These are phyloP conservation scores for Gila orcuttii DNA, from an alignment of 2,113 vertebrate genomes.

Conservation along the genomic window DNA sequence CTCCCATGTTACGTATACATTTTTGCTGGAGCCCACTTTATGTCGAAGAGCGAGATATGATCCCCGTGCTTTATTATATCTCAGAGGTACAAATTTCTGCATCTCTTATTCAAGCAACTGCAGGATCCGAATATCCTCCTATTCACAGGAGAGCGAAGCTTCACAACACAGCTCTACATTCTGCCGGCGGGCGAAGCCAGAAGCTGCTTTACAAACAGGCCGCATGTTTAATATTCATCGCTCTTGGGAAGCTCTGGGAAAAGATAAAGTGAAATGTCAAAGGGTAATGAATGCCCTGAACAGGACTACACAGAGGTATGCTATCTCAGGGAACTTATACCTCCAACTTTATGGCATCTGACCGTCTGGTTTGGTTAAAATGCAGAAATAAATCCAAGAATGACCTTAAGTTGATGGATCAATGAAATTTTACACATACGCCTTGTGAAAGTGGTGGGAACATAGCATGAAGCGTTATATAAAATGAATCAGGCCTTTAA, in stretches of 20 bases:
- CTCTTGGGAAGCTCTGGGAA: conserved; percentile 36
- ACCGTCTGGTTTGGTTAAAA: conserved; percentile 6
- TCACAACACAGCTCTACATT: conserved; percentile 30
- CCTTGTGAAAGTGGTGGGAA: background rate
- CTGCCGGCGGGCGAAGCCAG: conserved; percentile 41
- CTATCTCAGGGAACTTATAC: conserved; percentile 9
- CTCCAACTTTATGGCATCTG: conserved; percentile 13
- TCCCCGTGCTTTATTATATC: conserved; percentile 25
- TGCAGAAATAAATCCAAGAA: background rate
- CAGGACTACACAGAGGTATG: conserved; percentile 13
- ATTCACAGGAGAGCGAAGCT: conserved; percentile 25
- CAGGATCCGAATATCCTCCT: conserved; percentile 16
- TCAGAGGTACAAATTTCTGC: conserved; percentile 31
- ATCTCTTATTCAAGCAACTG: conserved; percentile 29
- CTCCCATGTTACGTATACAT: conserved; percentile 1
- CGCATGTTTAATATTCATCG: conserved; percentile 55
- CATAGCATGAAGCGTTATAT: background rate
- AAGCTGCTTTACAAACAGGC: conserved; percentile 44
- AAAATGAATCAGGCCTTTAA: background rate
- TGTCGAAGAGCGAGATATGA: conserved; percentile 19
- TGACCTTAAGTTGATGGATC: background rate
- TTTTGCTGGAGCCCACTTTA: conserved; percentile 20
- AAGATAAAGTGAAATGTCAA: conserved; percentile 55
- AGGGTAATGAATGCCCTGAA: conserved; percentile 50
- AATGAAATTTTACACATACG: background rate